These are phyloP conservation scores for Lucifuga dentata DNA, from an alignment of 2,113 vertebrate species.

Conservation along the genomic window DNA sequence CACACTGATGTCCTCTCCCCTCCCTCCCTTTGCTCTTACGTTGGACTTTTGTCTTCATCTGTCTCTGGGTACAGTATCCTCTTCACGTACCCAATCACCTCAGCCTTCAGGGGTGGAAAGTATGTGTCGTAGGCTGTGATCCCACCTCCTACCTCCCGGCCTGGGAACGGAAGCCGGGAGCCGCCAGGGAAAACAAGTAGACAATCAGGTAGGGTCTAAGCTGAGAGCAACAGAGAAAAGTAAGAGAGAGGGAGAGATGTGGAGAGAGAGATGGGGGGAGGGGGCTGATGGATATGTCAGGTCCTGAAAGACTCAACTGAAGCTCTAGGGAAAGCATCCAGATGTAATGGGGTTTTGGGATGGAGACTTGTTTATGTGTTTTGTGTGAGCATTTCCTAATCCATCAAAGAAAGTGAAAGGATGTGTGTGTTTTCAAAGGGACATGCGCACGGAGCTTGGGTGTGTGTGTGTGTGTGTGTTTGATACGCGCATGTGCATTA, in stretches of 20 bases:
- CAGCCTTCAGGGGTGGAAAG: constrained; percentile 92
- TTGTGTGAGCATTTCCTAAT: constrained; percentile 78
- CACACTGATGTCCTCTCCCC: constrained; percentile 70
- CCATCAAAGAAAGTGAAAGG: constrained; percentile 82
- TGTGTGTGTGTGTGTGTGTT: constrained; percentile 33
- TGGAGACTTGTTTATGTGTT: constrained; percentile 72
- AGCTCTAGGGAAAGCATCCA: constrained; percentile 73
- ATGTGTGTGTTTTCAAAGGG: constrained; percentile 78
- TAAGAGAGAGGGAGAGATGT: constrained; percentile 19
- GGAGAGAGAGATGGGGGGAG: constrained; percentile 27
- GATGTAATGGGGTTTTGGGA: constrained; percentile 60
- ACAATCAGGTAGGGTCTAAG: constrained; percentile 95
- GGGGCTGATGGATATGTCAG: constrained; percentile 58
- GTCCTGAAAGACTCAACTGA: constrained; percentile 49
- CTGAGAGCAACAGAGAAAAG: constrained; percentile 60
- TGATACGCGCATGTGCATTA: constrained; percentile 30
- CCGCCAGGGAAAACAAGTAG: constrained; percentile 98
- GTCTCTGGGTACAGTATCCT: too few relatives aligned
- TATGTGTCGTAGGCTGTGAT: constrained; percentile 90
- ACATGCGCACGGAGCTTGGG: constrained; percentile 13
- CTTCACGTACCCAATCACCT: too few relatives aligned
- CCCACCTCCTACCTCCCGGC: constrained; percentile 96
- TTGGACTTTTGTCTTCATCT: constrained; percentile 26
- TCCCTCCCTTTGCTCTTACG: constrained; percentile 29
- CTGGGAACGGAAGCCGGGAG: constrained; percentile 98